Base-by-base conservation (phyloP, 1,140 invertebrate genomes). In the Bombus fervidus region DNA sequence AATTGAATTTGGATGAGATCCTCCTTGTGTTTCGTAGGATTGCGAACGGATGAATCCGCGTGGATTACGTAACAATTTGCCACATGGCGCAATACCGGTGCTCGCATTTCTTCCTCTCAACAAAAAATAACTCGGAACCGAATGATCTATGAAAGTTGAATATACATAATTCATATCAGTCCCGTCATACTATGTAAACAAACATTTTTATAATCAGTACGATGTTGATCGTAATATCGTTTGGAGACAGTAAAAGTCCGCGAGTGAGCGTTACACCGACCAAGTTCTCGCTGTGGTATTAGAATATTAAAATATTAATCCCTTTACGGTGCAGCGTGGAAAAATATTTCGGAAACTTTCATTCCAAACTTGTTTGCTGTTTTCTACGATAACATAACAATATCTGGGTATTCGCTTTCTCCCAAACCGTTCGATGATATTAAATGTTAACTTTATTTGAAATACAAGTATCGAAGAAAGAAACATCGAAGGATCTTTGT, bases 31-130 rank as follows among this genome's bases (percentile, higher is more conserved):
- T 57, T 18, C 31, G 22, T n/a, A 22, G 22, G 41, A 59, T 57
- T 22, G 22, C n/a, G 34, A 57, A 57, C 47, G 25, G n/a, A n/a
- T 57, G 31, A 57, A 57, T 75, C 74, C 74, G 34, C 31, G 31
- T 59, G 74, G 47, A 57, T 76, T 76, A 37, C 74, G 74, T 76
- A 76, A 76, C 74, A 76, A 37, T 47, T 76, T 57, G 47, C 74
- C 47, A 57, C 74, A 76, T 76, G 74, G 74, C 15, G 74, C 47
- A 76, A 76, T 59, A 76, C 31, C 31, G 8, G 2, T 57, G 22
- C 12, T 15, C 47, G 0, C 12, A 34, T 37, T 59, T 31, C n/a
- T 76, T 59, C 10, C 31, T 34, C 22, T 28, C 22, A 13, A 18
- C 9, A 37, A 53, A 53, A 34, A 53, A 25, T 31, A 25, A 28